Conservation (phyloP, 1,140 invertebrate species). For the Asobara japonica region DNA sequence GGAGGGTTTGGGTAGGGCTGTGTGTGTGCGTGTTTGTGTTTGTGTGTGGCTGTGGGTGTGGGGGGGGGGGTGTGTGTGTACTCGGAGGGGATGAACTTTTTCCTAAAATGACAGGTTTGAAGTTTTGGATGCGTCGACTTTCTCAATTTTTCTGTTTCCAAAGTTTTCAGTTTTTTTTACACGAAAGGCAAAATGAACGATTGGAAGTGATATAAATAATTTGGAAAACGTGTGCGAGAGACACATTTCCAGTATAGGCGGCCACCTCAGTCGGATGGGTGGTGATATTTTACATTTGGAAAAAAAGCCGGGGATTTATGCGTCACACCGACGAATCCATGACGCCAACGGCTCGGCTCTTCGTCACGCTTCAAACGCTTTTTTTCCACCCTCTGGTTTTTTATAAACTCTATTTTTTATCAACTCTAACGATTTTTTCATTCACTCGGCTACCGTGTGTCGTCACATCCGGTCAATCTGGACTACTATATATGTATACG, state of each 20-base stretch:
- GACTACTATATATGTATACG: not conserved
- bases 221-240: not conserved
- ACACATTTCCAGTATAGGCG: not conserved
- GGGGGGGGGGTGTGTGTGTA: too few relatives aligned
- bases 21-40: too few relatives aligned
- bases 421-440: not conserved
- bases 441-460: not conserved
- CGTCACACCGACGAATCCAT: not conserved
- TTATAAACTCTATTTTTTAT: not conserved
- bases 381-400: not conserved
- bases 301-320: conserved; percentile 7
- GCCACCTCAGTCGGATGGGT: not conserved
- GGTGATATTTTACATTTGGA: conserved; percentile 11
- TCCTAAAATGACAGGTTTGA: too few relatives aligned
- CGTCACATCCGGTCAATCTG: conserved; percentile 6
- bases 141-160: not conserved
- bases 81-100: too few relatives aligned
- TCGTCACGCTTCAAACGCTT: not conserved
- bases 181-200: not conserved
- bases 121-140: too few relatives aligned
- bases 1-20: too few relatives aligned
- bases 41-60: too few relatives aligned
- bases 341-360: not conserved
- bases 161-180: not conserved
- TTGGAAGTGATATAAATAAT: not conserved